Percentiles rank a stretch among this genome's conserved stretches.
These are phyloP conservation scores for Latrodectus elegans DNA, from an alignment of 2,888 invertebrate species.

Conservation along the genomic window DNA sequence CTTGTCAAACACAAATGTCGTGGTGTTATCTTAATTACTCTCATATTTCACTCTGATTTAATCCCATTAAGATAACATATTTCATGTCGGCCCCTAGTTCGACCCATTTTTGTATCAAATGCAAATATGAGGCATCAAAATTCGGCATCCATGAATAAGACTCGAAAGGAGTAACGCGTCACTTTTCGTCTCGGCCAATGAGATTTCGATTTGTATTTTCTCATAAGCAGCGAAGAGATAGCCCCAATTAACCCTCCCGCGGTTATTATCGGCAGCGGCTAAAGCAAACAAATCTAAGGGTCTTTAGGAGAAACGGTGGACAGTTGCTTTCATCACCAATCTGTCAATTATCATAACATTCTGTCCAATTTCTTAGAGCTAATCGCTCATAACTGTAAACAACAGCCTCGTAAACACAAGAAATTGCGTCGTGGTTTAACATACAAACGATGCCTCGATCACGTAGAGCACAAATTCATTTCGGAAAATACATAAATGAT, in stretches of 20 bases:
- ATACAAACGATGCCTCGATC: constrained; percentile 10
- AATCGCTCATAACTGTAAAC: constrained; percentile 62
- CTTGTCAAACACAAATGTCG: too few species aligned
- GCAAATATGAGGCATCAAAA: too few species aligned
- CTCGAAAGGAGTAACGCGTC: too few species aligned
- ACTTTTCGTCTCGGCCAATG: constrained; percentile 15
- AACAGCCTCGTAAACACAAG: constrained; percentile 51
- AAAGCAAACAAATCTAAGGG: constrained; percentile 54
- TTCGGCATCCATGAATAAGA: too few species aligned
- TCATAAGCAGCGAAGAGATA: constrained; percentile 50
- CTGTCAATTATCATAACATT: constrained; percentile 61
- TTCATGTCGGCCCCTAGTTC: too few species aligned
- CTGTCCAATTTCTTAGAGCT: constrained; percentile 37
- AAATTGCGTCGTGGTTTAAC: constrained; percentile 52
- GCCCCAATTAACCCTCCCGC: constrained; percentile 65
- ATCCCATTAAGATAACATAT: too few species aligned
- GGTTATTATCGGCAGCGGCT: constrained; percentile 37
- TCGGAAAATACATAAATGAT: constrained; percentile 12
- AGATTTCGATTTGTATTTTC: constrained; percentile 44
- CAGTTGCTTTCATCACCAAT: constrained; percentile 64
- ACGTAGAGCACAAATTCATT: constrained; percentile 27
- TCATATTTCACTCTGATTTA: too few species aligned
- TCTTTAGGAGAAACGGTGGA: constrained; percentile 52
- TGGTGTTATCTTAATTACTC: too few species aligned
- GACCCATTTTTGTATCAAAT: too few species aligned